Conservation (phyloP, 2,113 vertebrate species). For the Lasiurus borealis region DNA sequence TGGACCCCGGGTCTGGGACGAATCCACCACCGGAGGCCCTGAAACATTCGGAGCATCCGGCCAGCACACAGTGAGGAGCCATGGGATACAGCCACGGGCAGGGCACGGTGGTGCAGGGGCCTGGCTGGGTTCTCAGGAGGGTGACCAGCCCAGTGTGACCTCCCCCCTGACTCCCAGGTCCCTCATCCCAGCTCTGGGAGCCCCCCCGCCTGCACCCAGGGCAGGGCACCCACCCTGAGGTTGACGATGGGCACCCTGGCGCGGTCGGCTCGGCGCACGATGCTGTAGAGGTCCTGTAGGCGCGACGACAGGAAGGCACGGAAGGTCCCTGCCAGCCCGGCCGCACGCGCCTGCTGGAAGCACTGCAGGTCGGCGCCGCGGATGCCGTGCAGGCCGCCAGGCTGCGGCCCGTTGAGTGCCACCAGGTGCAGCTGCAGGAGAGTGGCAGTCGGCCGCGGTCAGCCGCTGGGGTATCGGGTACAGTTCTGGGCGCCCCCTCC, state of each 20-base stretch:
- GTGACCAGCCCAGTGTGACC: neutral
- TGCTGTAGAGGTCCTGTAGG: conserved; percentile 96
- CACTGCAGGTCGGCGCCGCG: conserved; percentile 95
- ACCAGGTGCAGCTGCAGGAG: conserved; percentile 93
- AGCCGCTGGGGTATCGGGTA: neutral
- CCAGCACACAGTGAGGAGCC: neutral
- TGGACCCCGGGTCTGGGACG: fast-evolving
- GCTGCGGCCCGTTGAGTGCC: conserved; percentile 93
- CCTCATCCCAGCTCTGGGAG: fast-evolving
- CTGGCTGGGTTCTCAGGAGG: neutral
- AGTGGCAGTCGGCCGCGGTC: fast-evolving
- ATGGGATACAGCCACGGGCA: fast-evolving
- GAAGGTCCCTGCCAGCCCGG: conserved; percentile 95
- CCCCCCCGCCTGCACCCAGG: neutral
- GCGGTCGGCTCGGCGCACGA: conserved; percentile 93
- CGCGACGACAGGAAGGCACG: conserved; percentile 96
- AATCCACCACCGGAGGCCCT: neutral
- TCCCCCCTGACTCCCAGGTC: neutral
- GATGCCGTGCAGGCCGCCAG: conserved; percentile 93
- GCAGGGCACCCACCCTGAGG: conserved; percentile 88
- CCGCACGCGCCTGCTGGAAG: conserved; percentile 96
- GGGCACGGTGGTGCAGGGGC: neutral
- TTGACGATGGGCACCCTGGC: conserved; percentile 91
- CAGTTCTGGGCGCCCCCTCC: fast-evolving
- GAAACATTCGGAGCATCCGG: too few relatives aligned